Evolutionary conservation across 2,888 invertebrate genomes (phyloP).

Genomic region (Griposia aprilina): DNA sequence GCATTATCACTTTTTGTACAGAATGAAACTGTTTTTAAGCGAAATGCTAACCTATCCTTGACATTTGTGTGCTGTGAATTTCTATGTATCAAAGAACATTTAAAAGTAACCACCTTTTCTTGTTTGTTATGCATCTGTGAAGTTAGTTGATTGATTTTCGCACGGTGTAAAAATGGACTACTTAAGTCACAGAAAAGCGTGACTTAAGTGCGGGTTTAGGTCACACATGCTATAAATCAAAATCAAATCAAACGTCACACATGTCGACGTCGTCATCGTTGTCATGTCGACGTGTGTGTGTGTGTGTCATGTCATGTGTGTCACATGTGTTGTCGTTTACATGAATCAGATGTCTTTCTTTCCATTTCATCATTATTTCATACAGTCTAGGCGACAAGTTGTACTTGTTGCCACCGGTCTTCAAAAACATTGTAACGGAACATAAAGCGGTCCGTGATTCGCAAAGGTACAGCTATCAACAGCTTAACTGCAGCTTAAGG

Average conservation of each 20-base stretch:
- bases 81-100: no score
- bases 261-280: neutral
- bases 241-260: neutral
- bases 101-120: no score
- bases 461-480: conserved; percentile 19
- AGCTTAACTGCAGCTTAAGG: conserved; percentile 29
- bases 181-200: no score
- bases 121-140: no score
- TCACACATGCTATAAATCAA: no score
- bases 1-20: no score
- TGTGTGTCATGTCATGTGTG: neutral
- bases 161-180: no score
- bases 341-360: neutral
- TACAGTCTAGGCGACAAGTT: neutral
- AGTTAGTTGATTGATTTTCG: no score
- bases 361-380: neutral
- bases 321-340: neutral
- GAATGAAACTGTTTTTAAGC: no score
- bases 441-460: neutral
- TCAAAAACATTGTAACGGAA: neutral
- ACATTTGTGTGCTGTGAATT: no score
- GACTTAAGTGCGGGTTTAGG: no score
- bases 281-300: neutral
- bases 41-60: no score
- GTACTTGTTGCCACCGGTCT: neutral